Base-by-base conservation (phyloP, 2,113 vertebrate genomes). In the Microtus pennsylvanicus region DNA sequence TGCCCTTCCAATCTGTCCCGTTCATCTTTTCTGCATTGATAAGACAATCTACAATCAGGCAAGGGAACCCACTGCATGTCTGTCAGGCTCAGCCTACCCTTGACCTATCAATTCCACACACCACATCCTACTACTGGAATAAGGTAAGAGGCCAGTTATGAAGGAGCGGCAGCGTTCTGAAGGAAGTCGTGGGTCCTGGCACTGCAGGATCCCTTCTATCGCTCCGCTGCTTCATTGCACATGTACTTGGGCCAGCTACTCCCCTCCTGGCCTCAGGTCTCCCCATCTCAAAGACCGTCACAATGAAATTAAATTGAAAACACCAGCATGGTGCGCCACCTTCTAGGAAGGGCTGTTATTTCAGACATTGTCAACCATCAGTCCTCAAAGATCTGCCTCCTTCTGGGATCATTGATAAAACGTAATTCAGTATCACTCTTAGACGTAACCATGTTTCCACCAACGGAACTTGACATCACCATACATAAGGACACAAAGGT, bases 321-420 rank as follows among this genome's bases (percentile, higher is more conserved):
- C 19, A 30, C 47, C 63, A 5, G 63, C 47, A 45, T 38, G 50
- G 50, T 33, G 22, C 11, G 77, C 45, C 61, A n/a, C 52, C 93
- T 96, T 92, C 82, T 87, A 16, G 67, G 26, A 70, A 82, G 2
- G n/a, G 24, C 11, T 42, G 45, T 87, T 80, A 92, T 74, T 92
- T 22, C 83, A 89, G 63, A 89, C 3, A 55, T 75, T 76, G 86
- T 87, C 85, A 74, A n/a, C 70, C 65, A 93, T 17, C 1, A 70
- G 70, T 89, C 65, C 74, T 95, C 0, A 85, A 87, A 90, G 96
- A 72, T 17, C 38, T 74, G 74, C 74, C 33, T 89, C 19, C 87
- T 13, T 72, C 77, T 89, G 63, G 61, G 72, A 89, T 50, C 86
- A 55, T 87, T 78, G 45, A 72, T 1, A 72, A 81, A 89, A 13